Evolutionary conservation across 2,113 vertebrate species (phyloP).

Genomic region (Passer domesticus): DNA sequence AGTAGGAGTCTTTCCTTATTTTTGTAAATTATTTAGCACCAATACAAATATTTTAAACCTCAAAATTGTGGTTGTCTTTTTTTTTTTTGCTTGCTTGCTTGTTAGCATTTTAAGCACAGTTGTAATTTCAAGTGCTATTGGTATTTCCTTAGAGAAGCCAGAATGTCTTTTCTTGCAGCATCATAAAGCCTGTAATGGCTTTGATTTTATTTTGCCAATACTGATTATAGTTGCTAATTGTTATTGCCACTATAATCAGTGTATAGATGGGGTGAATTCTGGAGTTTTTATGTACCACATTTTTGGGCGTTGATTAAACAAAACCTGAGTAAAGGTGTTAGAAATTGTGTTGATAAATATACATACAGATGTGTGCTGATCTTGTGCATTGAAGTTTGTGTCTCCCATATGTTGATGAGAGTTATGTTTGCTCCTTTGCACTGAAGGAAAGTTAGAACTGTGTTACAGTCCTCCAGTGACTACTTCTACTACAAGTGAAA

Average conservation of each 20-base stretch:
- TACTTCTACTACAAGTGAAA: not conserved
- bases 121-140: slow-evolving; percentile 5
- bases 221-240: not conserved
- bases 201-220: not conserved
- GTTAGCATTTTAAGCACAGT: slow-evolving; percentile 22
- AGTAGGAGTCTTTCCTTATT: not conserved
- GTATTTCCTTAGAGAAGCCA: not conserved
- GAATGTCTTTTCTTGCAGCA: not conserved
- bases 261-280: not conserved
- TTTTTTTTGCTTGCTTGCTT: not conserved
- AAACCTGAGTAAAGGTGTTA: not conserved
- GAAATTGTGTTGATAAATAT: not conserved
- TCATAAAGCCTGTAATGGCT: not conserved
- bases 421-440: not conserved
- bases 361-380: not conserved
- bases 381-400: not conserved
- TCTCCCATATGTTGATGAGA: not conserved
- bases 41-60: slow-evolving; percentile 43
- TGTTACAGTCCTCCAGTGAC: not conserved
- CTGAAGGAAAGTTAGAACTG: not conserved
- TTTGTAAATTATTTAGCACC: slow-evolving; percentile 56
- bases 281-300: not conserved
- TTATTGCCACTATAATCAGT: not conserved
- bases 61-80: not conserved
- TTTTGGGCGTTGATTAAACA: not conserved